Evolutionary conservation across 2,797 vertebrate species (phyloP).

Genomic region (Psittacula derbiana): DNA sequence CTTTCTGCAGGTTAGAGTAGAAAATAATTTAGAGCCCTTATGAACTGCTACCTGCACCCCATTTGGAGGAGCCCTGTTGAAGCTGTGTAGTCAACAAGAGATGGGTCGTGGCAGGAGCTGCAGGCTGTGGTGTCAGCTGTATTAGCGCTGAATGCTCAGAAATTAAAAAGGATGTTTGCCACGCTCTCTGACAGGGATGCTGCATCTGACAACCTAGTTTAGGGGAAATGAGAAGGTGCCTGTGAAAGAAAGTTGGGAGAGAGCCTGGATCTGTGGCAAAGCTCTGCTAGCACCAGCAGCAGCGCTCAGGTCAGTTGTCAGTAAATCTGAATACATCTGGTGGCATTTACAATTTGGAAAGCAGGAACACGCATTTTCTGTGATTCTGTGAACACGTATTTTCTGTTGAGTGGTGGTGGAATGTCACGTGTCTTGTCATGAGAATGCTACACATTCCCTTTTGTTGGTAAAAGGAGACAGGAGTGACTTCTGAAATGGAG

Average conservation of each 20-base stretch:
- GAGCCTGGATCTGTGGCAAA: neutral
- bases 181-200: neutral
- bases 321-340: neutral
- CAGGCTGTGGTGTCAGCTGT: neutral
- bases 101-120: neutral
- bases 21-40: neutral
- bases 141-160: rapidly evolving
- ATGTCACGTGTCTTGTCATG: neutral
- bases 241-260: neutral
- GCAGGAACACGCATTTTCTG: neutral
- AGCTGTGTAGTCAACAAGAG: neutral
- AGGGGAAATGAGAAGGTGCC: neutral
- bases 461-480: neutral
- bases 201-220: neutral
- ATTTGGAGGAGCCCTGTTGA: neutral
- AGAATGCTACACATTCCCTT: neutral
- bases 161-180: neutral
- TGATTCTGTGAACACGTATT: neutral
- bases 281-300: neutral
- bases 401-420: neutral
- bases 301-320: neutral
- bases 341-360: slow-evolving; percentile 29
- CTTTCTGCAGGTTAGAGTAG: neutral
- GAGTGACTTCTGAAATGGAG: neutral
- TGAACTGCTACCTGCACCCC: neutral